Conservation (phyloP, 2,888 invertebrate species). For the Syritta pipiens region DNA sequence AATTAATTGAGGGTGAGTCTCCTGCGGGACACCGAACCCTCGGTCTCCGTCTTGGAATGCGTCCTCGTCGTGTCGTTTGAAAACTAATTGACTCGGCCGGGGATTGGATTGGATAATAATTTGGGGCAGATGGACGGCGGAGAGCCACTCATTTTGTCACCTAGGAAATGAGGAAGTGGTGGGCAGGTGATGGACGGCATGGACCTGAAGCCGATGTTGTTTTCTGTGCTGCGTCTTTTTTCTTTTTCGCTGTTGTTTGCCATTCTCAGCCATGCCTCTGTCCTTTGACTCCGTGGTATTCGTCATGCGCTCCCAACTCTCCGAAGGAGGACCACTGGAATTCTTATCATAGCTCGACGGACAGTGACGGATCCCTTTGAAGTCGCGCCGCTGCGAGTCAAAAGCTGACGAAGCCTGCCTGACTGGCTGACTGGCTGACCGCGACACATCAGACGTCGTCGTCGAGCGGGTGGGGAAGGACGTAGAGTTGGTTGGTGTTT, state of each 20-base stretch:
- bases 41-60: background rate
- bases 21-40: conserved; percentile 22
- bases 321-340: conserved; percentile 54
- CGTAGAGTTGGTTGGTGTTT: conserved; percentile 4
- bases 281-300: conserved; percentile 50
- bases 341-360: conserved; percentile 63
- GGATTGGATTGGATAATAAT: conserved; percentile 58
- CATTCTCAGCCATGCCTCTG: conserved; percentile 14
- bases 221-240: conserved; percentile 16
- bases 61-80: conserved; percentile 19
- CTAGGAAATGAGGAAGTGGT: conserved; percentile 23
- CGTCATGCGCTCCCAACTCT: conserved; percentile 38
- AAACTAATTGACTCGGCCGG: conserved; percentile 51
- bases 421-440: conserved; percentile 2
- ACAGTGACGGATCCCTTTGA: conserved; percentile 69
- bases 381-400: conserved; percentile 47
- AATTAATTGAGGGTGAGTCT: conserved; percentile 57
- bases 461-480: conserved; percentile 12
- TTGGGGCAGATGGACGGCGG: conserved; percentile 53
- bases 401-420: no score
- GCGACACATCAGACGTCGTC: conserved; percentile 1
- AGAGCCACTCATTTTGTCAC: conserved; percentile 40
- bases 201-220: conserved; percentile 21
- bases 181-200: conserved; percentile 18
- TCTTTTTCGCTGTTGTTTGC: conserved; percentile 6